Conservation (phyloP, 2,113 vertebrate genomes). For the Hoplias malabaricus region DNA sequence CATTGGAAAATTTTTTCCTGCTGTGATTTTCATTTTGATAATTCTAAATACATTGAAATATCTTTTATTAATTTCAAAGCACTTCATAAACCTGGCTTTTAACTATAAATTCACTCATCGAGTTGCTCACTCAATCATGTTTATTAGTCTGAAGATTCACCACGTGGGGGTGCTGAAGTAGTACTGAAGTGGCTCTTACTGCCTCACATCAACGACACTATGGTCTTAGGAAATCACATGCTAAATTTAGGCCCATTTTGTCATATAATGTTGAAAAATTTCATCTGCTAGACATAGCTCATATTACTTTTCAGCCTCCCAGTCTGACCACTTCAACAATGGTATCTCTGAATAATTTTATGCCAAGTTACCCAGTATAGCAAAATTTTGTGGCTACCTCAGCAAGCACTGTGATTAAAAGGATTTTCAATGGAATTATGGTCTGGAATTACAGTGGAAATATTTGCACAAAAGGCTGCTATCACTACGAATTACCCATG, state of each 20-base stretch:
- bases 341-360: not conserved
- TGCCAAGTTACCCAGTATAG: conserved; percentile 65
- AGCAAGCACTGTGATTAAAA: conserved; percentile 68
- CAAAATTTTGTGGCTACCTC: conserved; percentile 63
- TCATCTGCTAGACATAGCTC: not conserved
- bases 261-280: not conserved
- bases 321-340: not conserved
- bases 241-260: too few species aligned
- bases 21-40: conserved; percentile 13
- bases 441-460: conserved; percentile 72
- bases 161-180: too few species aligned
- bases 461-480: conserved; percentile 67
- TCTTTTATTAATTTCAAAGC: too few species aligned
- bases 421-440: conserved; percentile 68
- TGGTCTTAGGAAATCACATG: too few species aligned
- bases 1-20: conserved; percentile 17
- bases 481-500: conserved; percentile 69
- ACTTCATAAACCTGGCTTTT: too few species aligned
- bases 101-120: too few species aligned
- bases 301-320: not conserved
- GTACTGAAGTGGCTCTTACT: too few species aligned
- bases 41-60: not conserved
- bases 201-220: too few species aligned
- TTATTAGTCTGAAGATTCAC: too few species aligned
- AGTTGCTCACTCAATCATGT: too few species aligned